These are phyloP conservation scores for Panagrolaimus sp. DNA, from an alignment of 1,140 invertebrate species.

Conservation along the genomic window DNA sequence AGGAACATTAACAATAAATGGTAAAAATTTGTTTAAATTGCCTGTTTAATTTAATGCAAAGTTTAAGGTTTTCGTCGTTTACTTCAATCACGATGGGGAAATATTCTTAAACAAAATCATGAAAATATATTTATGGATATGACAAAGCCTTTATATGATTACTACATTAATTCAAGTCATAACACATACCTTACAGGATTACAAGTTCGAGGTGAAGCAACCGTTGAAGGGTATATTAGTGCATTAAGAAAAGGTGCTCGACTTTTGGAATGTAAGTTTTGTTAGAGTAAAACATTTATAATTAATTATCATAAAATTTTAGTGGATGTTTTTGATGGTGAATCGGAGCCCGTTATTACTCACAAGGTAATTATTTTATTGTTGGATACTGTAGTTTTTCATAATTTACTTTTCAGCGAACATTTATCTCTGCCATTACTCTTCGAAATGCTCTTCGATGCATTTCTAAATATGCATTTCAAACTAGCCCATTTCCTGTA, in stretches of 20 bases:
- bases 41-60: background rate
- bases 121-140: conserved; percentile 55
- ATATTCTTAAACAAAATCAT: conserved; percentile 53
- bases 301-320: conserved; percentile 34
- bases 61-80: conserved; percentile 50
- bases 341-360: conserved; percentile 30
- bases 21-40: background rate
- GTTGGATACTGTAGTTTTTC: background rate
- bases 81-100: conserved; percentile 57
- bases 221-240: conserved; percentile 87
- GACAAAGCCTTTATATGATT: conserved; percentile 40
- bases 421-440: conserved; percentile 62
- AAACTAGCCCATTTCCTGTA: conserved; percentile 70
- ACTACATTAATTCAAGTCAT: conserved; percentile 84
- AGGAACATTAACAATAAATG: conserved; percentile 32
- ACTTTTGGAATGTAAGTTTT: conserved; percentile 74
- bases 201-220: conserved; percentile 90
- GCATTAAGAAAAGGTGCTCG: conserved; percentile 83
- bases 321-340: conserved; percentile 64
- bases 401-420: conserved; percentile 48
- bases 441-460: conserved; percentile 62
- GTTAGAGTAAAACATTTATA: background rate
- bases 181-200: conserved; percentile 97
- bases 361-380: background rate
- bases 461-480: conserved; percentile 64